Conservation (phyloP, 2,888 invertebrate species). For the Apamea epomidion region DNA sequence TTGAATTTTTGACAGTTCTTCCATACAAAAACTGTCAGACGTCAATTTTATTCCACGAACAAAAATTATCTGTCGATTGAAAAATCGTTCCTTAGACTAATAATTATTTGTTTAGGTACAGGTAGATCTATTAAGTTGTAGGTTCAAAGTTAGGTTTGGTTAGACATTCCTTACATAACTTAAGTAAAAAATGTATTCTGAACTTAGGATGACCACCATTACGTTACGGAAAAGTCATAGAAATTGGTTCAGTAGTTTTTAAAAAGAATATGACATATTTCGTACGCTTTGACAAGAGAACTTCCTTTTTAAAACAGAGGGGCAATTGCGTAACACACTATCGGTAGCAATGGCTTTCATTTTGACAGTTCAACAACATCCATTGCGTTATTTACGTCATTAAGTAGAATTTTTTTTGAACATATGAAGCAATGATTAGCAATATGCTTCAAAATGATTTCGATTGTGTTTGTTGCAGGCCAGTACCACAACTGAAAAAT, state of each 20-base stretch:
- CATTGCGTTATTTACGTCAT: no score
- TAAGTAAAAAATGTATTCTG: neutral
- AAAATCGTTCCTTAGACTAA: no score
- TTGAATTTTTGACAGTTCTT: no score
- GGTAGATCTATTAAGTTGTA: neutral
- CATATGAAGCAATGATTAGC: neutral
- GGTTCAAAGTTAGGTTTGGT: neutral
- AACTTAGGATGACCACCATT: neutral
- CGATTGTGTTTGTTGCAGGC: neutral
- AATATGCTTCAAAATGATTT: neutral
- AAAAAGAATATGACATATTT: neutral
- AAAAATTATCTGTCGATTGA: no score
- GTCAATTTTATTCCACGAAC: no score
- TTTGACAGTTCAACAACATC: no score
- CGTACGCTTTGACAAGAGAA: neutral
- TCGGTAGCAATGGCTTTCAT: no score
- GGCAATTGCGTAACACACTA: no score
- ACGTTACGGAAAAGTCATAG: neutral
- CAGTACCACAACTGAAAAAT: no score
- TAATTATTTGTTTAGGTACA: conserved; percentile 7
- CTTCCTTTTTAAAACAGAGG: neutral
- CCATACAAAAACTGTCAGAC: no score
- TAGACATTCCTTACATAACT: neutral
- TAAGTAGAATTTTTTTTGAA: neutral
- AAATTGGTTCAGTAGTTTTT: neutral